Base-by-base conservation (phyloP, 2,113 vertebrate genomes). In the Bubo scandiacus region DNA sequence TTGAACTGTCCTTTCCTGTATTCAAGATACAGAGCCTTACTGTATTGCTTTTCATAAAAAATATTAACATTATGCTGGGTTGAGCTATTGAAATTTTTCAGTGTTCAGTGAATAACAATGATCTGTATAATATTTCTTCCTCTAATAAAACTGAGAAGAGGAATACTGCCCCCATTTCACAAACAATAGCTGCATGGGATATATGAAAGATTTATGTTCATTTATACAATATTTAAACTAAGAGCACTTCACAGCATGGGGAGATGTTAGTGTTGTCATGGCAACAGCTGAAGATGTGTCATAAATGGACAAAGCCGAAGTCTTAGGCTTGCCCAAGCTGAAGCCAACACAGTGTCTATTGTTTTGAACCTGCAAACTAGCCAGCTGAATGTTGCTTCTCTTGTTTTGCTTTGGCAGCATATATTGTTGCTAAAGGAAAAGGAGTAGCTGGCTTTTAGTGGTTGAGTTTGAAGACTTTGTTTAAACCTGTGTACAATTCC, bases 161-260 rank as follows among this genome's bases (percentile, higher is more conserved):
- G 45, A 88, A 45, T 34, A 19, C 17, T 67, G 45, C 57, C 57
- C 54, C 45, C 29, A 13, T 86, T 96, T 86, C 94, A 91, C 70
- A 68, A 94, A 88, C 91, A 96, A 72, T 91, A 73, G 34, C 90
- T 84, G 70, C 40, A 72, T 71, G 77, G 52, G 71, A 55, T 63
- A 27, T n/a, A 83, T 87, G 36, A 97, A 97, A 96, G 81, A 97
- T 96, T 97, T 95, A 96, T 96, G 90, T 88, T 94, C 96, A 74
- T 92, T 96, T 96, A 94, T 96, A 66, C 93, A 96, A 95, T 89
- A 93, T 97, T 97, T 95, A 95, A 92, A 92, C 85, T 67, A 42
- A 77, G 71, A 90, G 68, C 61, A 30, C 87, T 90, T 92, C 40
- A 49, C 95, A 87, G 91, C 67, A 62, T 82, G 61, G 51, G 74